These are phyloP conservation scores for Loriculus beryllinus DNA, from an alignment of 2,797 vertebrate species.

Conservation along the genomic window DNA sequence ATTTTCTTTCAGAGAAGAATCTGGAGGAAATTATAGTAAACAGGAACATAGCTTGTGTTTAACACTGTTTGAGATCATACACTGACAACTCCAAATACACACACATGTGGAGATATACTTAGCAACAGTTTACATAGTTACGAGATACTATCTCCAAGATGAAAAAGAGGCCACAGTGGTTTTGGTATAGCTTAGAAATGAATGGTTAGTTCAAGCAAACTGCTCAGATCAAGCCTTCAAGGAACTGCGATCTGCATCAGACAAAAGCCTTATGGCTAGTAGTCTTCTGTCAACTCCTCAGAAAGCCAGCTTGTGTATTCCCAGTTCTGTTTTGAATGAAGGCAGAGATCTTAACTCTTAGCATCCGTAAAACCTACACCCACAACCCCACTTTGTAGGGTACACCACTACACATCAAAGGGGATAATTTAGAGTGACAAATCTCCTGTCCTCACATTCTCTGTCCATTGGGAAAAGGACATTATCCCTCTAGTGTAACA, in stretches of 20 bases:
- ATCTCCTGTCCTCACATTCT: background rate
- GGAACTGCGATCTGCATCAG: background rate
- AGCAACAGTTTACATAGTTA: background rate
- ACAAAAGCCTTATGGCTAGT: background rate
- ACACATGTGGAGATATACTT: fast-evolving
- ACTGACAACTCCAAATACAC: background rate
- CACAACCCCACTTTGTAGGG: background rate
- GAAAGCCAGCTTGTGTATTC: background rate
- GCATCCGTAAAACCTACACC: background rate
- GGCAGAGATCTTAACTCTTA: background rate
- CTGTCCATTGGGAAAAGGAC: background rate
- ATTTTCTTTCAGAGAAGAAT: background rate
- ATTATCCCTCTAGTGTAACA: background rate
- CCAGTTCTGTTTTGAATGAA: background rate
- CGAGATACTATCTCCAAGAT: background rate
- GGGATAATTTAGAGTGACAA: background rate
- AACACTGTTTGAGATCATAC: background rate
- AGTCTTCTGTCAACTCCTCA: background rate
- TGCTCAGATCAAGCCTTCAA: background rate
- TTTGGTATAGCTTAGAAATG: background rate
- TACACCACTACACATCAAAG: background rate
- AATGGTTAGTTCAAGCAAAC: background rate
- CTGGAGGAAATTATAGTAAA: background rate
- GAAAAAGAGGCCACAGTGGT: background rate
- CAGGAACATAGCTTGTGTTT: background rate